Evolutionary conservation across 2,113 vertebrate species (phyloP), one percentile per base, ranked within the genome.

Genomic region (Phasianus colchicus): DNA sequence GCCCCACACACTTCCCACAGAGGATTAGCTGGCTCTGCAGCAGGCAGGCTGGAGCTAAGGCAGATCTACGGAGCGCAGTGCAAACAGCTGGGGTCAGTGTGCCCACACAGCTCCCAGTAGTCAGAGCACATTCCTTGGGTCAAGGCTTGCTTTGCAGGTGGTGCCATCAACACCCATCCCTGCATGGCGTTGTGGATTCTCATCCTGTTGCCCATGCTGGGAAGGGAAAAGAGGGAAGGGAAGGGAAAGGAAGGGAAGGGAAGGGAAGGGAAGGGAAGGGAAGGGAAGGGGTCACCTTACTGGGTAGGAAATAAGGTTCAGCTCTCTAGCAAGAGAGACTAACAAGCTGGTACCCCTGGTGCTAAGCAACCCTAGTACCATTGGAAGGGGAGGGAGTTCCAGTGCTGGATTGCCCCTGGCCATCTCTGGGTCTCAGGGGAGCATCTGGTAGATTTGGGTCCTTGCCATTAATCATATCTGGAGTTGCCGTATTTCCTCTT

Each of bases 141-240:
- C 25, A 7, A 36, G 61, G 9, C 5, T 10, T 10, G 61, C 24
- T 88, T 34, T 14, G 17, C 0, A 17, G 36, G 9, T 38, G 42
- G 36, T 8, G 2, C 0, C 17, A 64, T 38, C 38, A 25, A 10
- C 36, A 13, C 5, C 83, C 36, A 13, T 5, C 83, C 40, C 54
- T 9, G 29, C 2, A 67, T 32, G 5, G 0, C 10, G 22, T 1
- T 12, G 19, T 4, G 65, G 11, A 3, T 34, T 55, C 34, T 21
- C 65, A 22, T 3, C 54, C 74, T 17, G 2, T 24, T 14, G 4
- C 27, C 13, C 69, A 13, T 29, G 18, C 5, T 1, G 42, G 15
- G 42, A 43, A 43, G 42, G 42, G 42, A 43, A n/a, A n/a, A n/a
- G n/a, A 43, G 42, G 42, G 42, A 42, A 42, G 42, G 42, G 42